Conservation (phyloP, 2,888 invertebrate species). For the Conus canariensis region DNA sequence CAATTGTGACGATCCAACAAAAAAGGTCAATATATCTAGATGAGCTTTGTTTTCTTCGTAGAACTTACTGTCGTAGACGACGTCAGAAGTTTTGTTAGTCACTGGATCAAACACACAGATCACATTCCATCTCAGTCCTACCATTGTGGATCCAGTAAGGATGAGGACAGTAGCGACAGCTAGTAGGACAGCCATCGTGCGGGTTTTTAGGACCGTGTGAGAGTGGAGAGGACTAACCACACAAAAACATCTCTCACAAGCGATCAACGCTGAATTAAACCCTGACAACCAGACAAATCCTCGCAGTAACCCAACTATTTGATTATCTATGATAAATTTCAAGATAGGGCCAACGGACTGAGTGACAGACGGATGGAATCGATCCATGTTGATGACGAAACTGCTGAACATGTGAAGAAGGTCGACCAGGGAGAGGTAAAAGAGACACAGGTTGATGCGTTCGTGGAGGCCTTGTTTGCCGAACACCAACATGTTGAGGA, state of each 20-base stretch:
- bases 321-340: neutral
- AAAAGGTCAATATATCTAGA: neutral
- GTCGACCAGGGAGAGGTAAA: conserved; percentile 20
- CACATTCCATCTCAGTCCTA: neutral
- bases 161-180: neutral
- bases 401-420: neutral
- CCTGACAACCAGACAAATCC: neutral
- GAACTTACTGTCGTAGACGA: neutral
- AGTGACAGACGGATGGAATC: neutral
- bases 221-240: conserved; percentile 7
- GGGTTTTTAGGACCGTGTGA: neutral
- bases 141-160: no score
- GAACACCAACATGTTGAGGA: conserved; percentile 23
- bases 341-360: neutral
- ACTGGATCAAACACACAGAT: neutral
- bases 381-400: neutral
- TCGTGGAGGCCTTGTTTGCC: conserved; percentile 6
- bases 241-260: conserved; percentile 23
- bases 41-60: neutral
- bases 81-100: neutral
- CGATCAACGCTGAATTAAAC: neutral
- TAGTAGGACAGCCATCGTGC: neutral
- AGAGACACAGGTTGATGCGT: conserved; percentile 32
- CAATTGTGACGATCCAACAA: neutral
- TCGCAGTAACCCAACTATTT: neutral